These are phyloP conservation scores for Sipunculus nudus DNA, from an alignment of 2,888 invertebrate species.

Conservation along the genomic window DNA sequence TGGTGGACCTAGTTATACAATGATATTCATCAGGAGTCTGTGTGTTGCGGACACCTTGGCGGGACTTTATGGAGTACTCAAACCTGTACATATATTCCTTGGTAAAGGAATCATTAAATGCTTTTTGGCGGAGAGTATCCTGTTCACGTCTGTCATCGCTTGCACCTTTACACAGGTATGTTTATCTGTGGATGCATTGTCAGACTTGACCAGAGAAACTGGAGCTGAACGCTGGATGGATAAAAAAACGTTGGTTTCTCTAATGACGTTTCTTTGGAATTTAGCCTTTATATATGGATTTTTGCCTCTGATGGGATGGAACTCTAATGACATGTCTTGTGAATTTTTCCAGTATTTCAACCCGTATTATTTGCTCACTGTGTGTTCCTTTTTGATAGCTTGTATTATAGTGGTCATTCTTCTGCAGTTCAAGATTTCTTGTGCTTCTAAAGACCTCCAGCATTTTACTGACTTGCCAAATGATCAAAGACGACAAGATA, in stretches of 20 bases:
- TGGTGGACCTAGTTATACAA: slow-evolving; percentile 48
- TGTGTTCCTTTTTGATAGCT: not conserved
- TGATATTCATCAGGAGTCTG: slow-evolving; percentile 55
- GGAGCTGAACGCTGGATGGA: slow-evolving; percentile 43
- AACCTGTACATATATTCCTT: slow-evolving; percentile 43
- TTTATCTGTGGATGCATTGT: slow-evolving; percentile 48
- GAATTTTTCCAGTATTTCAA: slow-evolving; percentile 10
- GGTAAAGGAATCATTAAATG: slow-evolving; percentile 38
- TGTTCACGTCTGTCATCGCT: slow-evolving; percentile 49
- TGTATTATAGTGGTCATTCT: slow-evolving; percentile 2
- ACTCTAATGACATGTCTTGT: slow-evolving; percentile 13
- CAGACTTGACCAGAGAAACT: slow-evolving; percentile 45
- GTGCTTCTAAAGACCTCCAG: slow-evolving; percentile 6
- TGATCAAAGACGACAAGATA: slow-evolving; percentile 20
- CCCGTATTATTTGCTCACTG: not conserved
- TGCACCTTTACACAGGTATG: slow-evolving; percentile 46
- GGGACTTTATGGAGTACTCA: slow-evolving; percentile 52
- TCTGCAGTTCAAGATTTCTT: not conserved
- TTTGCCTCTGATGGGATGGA: slow-evolving; percentile 54
- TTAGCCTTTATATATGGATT: slow-evolving; percentile 55
- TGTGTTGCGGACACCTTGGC: slow-evolving; percentile 49
- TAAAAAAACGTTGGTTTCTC: slow-evolving; percentile 49
- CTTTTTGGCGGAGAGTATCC: slow-evolving; percentile 56
- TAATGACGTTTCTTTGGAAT: slow-evolving; percentile 55
- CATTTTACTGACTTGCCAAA: too few relatives aligned